These are phyloP conservation scores for Dione juno DNA, from an alignment of 2,888 invertebrate genomes.

Conservation along the genomic window DNA sequence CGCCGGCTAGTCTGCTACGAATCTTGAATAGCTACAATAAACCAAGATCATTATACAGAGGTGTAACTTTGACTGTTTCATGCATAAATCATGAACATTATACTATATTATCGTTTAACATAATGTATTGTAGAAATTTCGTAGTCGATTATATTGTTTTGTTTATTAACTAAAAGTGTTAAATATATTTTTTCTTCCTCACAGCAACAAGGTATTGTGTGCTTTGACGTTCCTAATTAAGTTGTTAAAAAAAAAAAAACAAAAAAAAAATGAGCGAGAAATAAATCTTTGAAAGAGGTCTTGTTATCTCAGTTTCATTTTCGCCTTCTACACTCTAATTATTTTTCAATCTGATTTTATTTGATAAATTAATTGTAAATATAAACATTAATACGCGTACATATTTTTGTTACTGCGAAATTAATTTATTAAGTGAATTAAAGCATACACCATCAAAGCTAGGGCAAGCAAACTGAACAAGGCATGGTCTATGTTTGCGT, in stretches of 20 bases:
- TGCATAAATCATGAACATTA: constrained; percentile 3
- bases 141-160: not conserved
- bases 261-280: too few species aligned
- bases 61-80: constrained; percentile 32
- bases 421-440: constrained; percentile 63
- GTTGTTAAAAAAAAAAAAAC: too few species aligned
- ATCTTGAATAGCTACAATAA: constrained; percentile 68
- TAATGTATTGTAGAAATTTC: not conserved
- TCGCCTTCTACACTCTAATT: too few species aligned
- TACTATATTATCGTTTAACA: not conserved
- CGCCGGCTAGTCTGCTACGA: constrained; percentile 74
- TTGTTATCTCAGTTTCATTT: not conserved
- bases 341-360: too few species aligned
- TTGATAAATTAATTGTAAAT: not conserved
- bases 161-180: not conserved
- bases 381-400: not conserved
- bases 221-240: too few species aligned
- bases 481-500: constrained; percentile 68
- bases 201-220: not conserved
- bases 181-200: not conserved
- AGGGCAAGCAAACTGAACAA: constrained; percentile 43
- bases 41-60: constrained; percentile 56
- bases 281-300: not conserved
- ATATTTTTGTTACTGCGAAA: constrained; percentile 35
- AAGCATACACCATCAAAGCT: constrained; percentile 64